A percentile compares a stretch with the other conserved stretches of the same genome.
Evolutionary conservation across 2,888 invertebrate species (phyloP).

Genomic region (Notocelia uddmanniana): DNA sequence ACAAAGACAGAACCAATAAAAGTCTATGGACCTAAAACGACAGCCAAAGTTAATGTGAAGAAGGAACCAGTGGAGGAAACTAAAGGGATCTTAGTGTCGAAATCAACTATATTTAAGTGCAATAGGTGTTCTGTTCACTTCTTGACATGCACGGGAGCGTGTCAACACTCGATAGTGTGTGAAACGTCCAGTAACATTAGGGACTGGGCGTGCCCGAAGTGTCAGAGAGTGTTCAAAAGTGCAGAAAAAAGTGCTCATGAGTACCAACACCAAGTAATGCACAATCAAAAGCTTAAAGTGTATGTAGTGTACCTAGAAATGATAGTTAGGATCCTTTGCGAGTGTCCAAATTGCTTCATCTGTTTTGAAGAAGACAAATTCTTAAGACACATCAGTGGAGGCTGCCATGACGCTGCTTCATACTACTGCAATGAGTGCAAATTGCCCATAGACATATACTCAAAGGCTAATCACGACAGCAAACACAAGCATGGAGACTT

Average conservation of each 20-base stretch:
- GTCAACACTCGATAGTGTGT: conserved; percentile 49
- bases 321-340: conserved; percentile 32
- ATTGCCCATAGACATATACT: conserved; percentile 19
- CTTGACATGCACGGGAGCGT: conserved; percentile 48
- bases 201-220: conserved; percentile 47
- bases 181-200: conserved; percentile 10
- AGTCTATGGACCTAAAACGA: not conserved
- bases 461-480: conserved; percentile 22
- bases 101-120: conserved; percentile 58
- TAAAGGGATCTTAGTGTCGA: conserved; percentile 50
- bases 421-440: conserved; percentile 39
- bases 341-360: conserved; percentile 42
- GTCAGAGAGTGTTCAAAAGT: conserved; percentile 32
- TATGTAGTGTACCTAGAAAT: conserved; percentile 38
- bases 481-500: conserved; percentile 34
- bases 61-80: conserved; percentile 2
- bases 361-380: conserved; percentile 38
- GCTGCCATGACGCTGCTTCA: conserved; percentile 24
- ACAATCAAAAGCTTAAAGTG: conserved; percentile 27
- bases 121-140: conserved; percentile 56
- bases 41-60: conserved; percentile 1
- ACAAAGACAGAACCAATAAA: conserved; percentile 4
- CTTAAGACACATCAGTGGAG: conserved; percentile 30
- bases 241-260: conserved; percentile 20
- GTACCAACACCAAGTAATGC: conserved; percentile 24